phyloP scores from a whole-genome alignment of 37 sponge, comb jelly and placozoan species.

The Chondrilla cf. caribensis region DNA sequence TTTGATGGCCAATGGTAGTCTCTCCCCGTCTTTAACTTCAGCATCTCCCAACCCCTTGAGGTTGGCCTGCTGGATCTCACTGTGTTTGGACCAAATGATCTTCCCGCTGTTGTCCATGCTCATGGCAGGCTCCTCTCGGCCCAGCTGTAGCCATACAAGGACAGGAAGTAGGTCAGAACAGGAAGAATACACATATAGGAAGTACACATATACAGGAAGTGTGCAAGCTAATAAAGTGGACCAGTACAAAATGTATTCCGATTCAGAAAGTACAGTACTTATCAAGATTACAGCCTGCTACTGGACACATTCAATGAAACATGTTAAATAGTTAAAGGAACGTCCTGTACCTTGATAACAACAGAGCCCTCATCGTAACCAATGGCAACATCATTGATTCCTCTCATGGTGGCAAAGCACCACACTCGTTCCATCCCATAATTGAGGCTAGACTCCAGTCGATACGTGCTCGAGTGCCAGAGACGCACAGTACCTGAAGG shows the following conservation, averaged over 20 bases:
- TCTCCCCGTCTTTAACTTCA: conserved; percentile 90
- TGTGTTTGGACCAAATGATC: conserved; percentile 97
- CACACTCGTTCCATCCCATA: conserved; percentile 98
- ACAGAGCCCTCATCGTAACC: conserved; percentile 97
- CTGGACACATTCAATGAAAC: too few relatives aligned
- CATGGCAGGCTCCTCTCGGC: conserved; percentile 97
- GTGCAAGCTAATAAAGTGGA: too few relatives aligned
- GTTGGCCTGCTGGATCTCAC: conserved; percentile 96
- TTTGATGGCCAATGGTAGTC: conserved; percentile 86
- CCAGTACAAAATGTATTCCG: too few relatives aligned
- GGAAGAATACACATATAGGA: background rate
- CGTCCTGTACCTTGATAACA: conserved; percentile 79
- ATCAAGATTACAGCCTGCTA: too few relatives aligned
- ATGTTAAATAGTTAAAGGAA: too few relatives aligned
- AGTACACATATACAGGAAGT: background rate
- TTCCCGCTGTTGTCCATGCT: conserved; percentile 98
- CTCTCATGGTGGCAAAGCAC: conserved; percentile 70
- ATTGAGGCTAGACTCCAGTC: conserved; percentile 95
- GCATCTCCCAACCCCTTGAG: conserved; percentile 77
- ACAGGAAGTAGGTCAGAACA: background rate
- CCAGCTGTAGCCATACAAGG: conserved; percentile 45
- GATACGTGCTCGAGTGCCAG: conserved; percentile 96
- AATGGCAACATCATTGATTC: conserved; percentile 85
- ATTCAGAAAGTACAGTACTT: too few relatives aligned
- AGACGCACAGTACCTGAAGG: conserved; percentile 70